phyloP scores from a whole-genome alignment of 2,888 invertebrate genomes.

The Pharmacophagus antenor region DNA sequence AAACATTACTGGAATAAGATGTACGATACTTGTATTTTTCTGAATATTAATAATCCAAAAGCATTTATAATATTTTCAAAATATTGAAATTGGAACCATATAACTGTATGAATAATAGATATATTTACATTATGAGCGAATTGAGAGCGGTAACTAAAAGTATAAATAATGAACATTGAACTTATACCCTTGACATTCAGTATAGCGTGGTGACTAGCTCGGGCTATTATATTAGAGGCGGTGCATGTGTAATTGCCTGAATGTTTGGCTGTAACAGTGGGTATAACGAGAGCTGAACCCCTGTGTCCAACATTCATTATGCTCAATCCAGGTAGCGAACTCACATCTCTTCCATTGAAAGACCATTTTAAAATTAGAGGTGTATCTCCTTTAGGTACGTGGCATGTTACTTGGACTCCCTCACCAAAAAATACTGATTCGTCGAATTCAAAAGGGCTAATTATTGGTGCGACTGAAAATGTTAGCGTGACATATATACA shows the following conservation, averaged over 20 bases:
- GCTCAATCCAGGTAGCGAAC: constrained; percentile 80
- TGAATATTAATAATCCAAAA: too few relatives aligned
- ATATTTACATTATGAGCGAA: neutral
- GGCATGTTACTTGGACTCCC: constrained; percentile 81
- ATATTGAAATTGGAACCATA: too few relatives aligned
- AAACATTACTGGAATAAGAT: too few relatives aligned
- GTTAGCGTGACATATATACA: neutral
- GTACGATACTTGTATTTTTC: too few relatives aligned
- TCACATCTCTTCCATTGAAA: constrained; percentile 83
- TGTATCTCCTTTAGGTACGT: constrained; percentile 84
- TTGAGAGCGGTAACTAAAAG: constrained; percentile 41
- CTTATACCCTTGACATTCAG: constrained; percentile 84
- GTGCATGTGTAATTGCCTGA: constrained; percentile 86
- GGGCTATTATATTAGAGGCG: constrained; percentile 83
- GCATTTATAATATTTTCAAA: too few relatives aligned
- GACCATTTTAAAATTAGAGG: constrained; percentile 88
- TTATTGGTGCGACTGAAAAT: constrained; percentile 79
- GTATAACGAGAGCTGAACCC: constrained; percentile 85
- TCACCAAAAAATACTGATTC: constrained; percentile 80
- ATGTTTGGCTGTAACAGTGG: constrained; percentile 84
- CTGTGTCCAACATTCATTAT: constrained; percentile 84
- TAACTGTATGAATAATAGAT: neutral
- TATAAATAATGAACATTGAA: constrained; percentile 56
- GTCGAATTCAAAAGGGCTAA: constrained; percentile 82
- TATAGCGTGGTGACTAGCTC: constrained; percentile 80